Percentiles rank a stretch among this genome's conserved stretches.
These are phyloP conservation scores for Phymatocera aterrima DNA, from an alignment of 2,888 invertebrate genomes.

Conservation along the genomic window DNA sequence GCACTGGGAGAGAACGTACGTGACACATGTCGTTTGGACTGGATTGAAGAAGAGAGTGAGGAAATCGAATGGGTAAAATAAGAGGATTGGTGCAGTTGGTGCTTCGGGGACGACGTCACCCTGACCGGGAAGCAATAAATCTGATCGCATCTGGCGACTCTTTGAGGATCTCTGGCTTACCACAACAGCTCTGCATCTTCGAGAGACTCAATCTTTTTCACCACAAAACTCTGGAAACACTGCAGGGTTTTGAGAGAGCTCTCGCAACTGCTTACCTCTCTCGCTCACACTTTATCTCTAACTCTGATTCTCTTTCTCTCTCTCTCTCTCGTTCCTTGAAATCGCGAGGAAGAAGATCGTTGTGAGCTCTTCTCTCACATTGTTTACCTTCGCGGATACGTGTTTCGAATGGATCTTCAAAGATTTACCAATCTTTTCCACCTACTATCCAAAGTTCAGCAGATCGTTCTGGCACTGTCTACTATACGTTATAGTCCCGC, in stretches of 20 bases:
- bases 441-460: slow-evolving; percentile 1
- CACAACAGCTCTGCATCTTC: slow-evolving; percentile 10
- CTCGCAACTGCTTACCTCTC: background rate
- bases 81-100: slow-evolving; percentile 11
- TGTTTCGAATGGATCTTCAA: slow-evolving; percentile 23
- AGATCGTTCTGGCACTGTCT: background rate
- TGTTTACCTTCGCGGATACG: slow-evolving; percentile 37
- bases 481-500: background rate
- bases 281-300: background rate
- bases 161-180: slow-evolving; percentile 31
- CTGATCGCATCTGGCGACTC: slow-evolving; percentile 45
- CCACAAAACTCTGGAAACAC: background rate
- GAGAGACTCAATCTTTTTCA: slow-evolving; percentile 28
- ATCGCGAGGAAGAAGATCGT: slow-evolving; percentile 10
- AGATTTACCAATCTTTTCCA: slow-evolving; percentile 37
- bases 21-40: slow-evolving; percentile 36
- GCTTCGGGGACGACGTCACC: background rate
- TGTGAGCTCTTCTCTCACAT: slow-evolving; percentile 4
- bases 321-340: background rate
- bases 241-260: background rate
- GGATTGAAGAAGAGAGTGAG: slow-evolving; percentile 11
- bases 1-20: slow-evolving; percentile 6
- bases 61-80: slow-evolving; percentile 37
- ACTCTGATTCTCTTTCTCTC: background rate
- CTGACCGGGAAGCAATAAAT: slow-evolving; percentile 39